Evolutionary conservation across 2,797 vertebrate species (phyloP), one percentile per base, ranked within the genome.

Genomic region (Salmo trutta): DNA sequence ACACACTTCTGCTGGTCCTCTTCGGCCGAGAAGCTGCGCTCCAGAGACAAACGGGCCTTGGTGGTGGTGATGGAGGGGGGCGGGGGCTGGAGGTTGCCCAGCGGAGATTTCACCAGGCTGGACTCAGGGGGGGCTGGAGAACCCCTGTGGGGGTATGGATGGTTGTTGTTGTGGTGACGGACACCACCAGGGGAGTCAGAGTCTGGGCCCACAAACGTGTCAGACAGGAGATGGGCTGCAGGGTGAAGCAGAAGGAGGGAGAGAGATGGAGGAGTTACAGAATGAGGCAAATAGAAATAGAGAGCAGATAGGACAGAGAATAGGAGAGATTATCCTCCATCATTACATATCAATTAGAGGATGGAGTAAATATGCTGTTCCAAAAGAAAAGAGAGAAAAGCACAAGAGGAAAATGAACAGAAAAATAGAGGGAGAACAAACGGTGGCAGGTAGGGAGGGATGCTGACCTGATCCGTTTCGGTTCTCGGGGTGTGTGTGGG

Each of bases 401-500:
- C 3, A 16, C n/a, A 41, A 24, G 52, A 67, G 36, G 1, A 10
- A 47, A n/a, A 24, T 19, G 17, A 31, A 41, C 31, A 75, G 59
- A 56, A 52, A 67, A 52, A 72, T n/a, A 65, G 12, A 16, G 21
- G 41, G 21, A 75, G 73, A 51, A 27, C 4, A 27, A 77, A 73
- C 80, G 74, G 81, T 74, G 87, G 80, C 82, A 84, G 72, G 7
- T 47, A 47, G 21, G 6, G n/a, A 24, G 78, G 86, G 88, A 85
- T 79, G 86, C 95, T 94, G 95, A 99, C 97, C 98, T 98, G 98
- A 98, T 91, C 96, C 97, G 88, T 98, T 98, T 85, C 93, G 92
- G 90, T 94, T 95, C 88, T 98, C 97, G 19, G 97, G 96, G 88
- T 98, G 97, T 81, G 95, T 96, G 93, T 98, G 97, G 77, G 97